Base-by-base conservation (phyloP, 1,140 invertebrate species). In the Reticulitermes speratus region DNA sequence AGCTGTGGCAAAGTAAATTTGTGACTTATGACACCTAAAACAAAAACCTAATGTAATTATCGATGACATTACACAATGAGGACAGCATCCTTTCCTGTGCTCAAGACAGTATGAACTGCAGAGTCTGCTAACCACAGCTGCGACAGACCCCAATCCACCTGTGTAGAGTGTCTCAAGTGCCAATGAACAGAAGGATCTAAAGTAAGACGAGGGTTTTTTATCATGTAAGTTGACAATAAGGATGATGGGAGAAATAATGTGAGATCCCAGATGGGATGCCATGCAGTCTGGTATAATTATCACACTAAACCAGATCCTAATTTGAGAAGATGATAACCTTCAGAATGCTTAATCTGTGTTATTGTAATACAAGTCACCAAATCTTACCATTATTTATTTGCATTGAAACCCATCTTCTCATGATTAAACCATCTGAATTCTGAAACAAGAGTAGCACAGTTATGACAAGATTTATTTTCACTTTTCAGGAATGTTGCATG, bases 361-460 rank as follows among this genome's bases (percentile, higher is more conserved):
- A 38, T 65, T 65, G 6, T 23, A 19, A 65, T 65, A 65, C 59
- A 65, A 23, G 12, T 19, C 12, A 65, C 1, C 7, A 32, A 30
- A 82, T 55, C 48, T 89, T 90, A 91, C 92, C 92, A 84, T 90
- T 89, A 87, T 91, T 91, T 16, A 91, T 91, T 84, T 91, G 89
- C 8, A 91, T 88, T 19, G 92, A 93, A 25, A 91, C 90, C 92
- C 92, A 93, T 84, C 92, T 87, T 85, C 91, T 90, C 92, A 93
- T 93, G 1, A 92, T 89, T 83, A 91, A 89, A 45, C 91, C 91
- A 87, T 91, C 89, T 11, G 92, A 90, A 89, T 93, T 92, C 92
- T 93, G 86, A n/a, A 87, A 88, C n/a, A 83, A 84, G 81, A 55
- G 19, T 55, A 55, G 3, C 55, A 81, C 25, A 85, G 21, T 9